These are phyloP conservation scores for Taphrorychus bicolor DNA, from an alignment of 2,888 invertebrate species.

Conservation along the genomic window DNA sequence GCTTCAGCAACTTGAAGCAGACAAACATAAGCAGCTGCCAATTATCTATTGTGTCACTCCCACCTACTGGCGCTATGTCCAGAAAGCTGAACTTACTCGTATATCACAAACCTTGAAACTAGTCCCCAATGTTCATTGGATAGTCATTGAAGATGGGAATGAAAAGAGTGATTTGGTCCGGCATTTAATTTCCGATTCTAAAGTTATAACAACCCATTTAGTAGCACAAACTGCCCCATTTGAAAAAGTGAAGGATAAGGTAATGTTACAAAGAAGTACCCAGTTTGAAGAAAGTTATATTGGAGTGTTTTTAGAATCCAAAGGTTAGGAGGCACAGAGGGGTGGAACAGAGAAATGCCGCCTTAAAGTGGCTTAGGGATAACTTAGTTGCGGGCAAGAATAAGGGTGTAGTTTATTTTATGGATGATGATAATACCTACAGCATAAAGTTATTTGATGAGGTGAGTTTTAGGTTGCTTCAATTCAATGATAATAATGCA, in stretches of 20 bases:
- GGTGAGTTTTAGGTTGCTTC: too few species aligned
- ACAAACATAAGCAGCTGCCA: constrained; percentile 58
- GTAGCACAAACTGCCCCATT: constrained; percentile 72
- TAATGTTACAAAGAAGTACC: constrained; percentile 47
- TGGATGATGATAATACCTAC: constrained; percentile 97
- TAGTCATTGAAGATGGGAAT: constrained; percentile 87
- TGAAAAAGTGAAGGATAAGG: constrained; percentile 70
- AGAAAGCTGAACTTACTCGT: constrained; percentile 93
- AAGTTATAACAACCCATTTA: constrained; percentile 67
- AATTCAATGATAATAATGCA: too few species aligned
- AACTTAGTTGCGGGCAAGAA: constrained; percentile 64
- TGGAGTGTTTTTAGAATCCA: constrained; percentile 60
- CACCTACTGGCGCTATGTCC: constrained; percentile 85
- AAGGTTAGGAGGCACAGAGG: constrained; percentile 85
- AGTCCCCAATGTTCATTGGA: constrained; percentile 92
- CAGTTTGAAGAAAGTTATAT: too few species aligned
- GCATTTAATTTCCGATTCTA: constrained; percentile 71
- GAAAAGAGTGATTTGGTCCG: constrained; percentile 75
- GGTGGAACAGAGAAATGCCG: constrained; percentile 89
- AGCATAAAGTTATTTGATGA: constrained; percentile 88
- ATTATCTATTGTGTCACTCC: constrained; percentile 92
- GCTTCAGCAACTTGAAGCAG: constrained; percentile 50
- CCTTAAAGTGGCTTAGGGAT: constrained; percentile 79
- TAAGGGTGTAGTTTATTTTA: constrained; percentile 88
- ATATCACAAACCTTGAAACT: constrained; percentile 86